phyloP scores from a whole-genome alignment of 2,797 vertebrate genomes.

The Rallus crepitans region DNA sequence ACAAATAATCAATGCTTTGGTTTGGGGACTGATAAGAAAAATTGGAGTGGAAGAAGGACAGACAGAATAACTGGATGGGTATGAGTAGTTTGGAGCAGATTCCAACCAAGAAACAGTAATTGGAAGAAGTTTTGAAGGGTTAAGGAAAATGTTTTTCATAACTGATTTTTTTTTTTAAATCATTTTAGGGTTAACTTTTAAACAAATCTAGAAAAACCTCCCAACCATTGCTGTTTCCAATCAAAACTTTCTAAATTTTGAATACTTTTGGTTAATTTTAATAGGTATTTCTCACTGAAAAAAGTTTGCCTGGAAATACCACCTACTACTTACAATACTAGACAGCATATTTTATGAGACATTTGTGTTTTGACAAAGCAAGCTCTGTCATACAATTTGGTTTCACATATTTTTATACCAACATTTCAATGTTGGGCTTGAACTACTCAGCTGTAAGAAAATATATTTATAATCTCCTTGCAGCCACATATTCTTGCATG shows the following conservation, averaged over 20 bases:
- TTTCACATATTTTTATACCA: constrained; percentile 57
- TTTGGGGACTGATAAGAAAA: background rate
- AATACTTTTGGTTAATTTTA: background rate
- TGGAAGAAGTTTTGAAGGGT: background rate
- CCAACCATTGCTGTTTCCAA: background rate
- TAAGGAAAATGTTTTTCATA: background rate
- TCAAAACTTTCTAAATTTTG: background rate
- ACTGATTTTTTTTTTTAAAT: background rate
- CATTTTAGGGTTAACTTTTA: background rate
- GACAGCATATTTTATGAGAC: constrained; percentile 62
- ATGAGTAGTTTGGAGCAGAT: fast-evolving
- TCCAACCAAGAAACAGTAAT: background rate
- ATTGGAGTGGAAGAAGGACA: background rate
- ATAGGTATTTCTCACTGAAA: background rate
- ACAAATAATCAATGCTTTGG: background rate
- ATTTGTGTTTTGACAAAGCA: constrained; percentile 73
- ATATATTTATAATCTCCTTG: constrained; percentile 55
- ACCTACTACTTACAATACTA: constrained; percentile 27
- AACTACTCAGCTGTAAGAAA: constrained; percentile 61
- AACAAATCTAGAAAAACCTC: background rate
- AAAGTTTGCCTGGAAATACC: constrained; percentile 4
- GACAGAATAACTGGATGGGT: background rate
- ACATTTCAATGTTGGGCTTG: constrained; percentile 63
- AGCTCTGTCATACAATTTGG: constrained; percentile 65
- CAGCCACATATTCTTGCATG: background rate